A percentile compares a stretch with the other conserved stretches of the same genome.
These are phyloP conservation scores for Psittacula cyanocephala DNA, from an alignment of 2,113 vertebrate genomes.

Conservation along the genomic window DNA sequence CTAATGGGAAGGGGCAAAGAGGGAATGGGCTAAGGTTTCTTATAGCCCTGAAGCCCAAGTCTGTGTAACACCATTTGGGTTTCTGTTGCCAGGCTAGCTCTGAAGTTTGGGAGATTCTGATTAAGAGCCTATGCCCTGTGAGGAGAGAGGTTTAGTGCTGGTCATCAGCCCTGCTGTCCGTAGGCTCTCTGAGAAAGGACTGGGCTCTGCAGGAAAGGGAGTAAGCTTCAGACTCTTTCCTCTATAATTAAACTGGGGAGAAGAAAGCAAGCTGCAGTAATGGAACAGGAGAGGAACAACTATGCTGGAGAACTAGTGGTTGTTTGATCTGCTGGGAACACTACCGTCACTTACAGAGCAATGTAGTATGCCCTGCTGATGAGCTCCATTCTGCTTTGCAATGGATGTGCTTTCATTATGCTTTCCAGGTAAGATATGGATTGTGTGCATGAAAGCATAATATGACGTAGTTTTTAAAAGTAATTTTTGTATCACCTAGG, in stretches of 20 bases:
- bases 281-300: not conserved
- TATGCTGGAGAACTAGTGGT: not conserved
- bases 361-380: not conserved
- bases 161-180: not conserved
- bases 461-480: not conserved
- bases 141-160: not conserved
- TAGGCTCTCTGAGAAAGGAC: not conserved
- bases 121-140: not conserved
- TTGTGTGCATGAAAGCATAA: not conserved
- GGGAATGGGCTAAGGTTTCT: not conserved
- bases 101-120: not conserved
- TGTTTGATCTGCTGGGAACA: not conserved
- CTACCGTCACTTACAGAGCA: fast-evolving
- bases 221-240: not conserved
- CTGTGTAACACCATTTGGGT: not conserved
- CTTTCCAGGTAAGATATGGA: not conserved
- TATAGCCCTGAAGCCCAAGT: not conserved
- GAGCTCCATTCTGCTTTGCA: not conserved
- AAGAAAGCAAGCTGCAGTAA: not conserved
- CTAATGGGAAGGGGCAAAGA: not conserved
- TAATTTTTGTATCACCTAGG: not conserved
- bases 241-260: not conserved
- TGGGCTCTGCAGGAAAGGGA: not conserved
- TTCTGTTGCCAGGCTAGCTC: not conserved
- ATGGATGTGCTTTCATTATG: fast-evolving